Evolutionary conservation across 2,113 vertebrate species (phyloP).

Genomic region (Atherinomorus stipes): DNA sequence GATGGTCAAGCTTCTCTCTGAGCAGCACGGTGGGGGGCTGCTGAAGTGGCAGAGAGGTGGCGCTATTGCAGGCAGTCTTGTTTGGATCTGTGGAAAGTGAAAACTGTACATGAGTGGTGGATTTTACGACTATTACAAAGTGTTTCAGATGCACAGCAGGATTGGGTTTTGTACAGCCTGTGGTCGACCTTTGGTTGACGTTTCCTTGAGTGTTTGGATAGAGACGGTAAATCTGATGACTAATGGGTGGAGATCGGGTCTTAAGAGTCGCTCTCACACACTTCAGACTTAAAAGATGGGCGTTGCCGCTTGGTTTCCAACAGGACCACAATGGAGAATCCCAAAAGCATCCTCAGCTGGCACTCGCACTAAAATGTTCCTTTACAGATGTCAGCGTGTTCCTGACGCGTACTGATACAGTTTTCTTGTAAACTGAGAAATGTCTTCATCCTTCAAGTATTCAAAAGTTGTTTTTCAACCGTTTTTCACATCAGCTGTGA

Average conservation of each 20-base stretch:
- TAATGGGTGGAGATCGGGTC: conserved; percentile 9
- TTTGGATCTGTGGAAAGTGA: conserved; percentile 2
- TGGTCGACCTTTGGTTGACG: conserved; percentile 58
- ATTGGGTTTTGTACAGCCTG: conserved; percentile 2
- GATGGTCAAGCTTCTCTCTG: conserved; percentile 10
- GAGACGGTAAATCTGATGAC: background rate
- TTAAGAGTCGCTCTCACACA: background rate
- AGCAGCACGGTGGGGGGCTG: conserved; percentile 16
- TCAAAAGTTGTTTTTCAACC: conserved; percentile 9
- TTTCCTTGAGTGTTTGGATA: conserved; percentile 42
- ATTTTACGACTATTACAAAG: background rate
- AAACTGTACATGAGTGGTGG: background rate
- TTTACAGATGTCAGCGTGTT: background rate
- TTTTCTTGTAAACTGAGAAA: background rate
- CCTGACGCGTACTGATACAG: background rate
- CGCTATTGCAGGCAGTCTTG: background rate
- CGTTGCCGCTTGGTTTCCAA: conserved; percentile 1
- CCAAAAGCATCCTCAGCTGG: conserved; percentile 1
- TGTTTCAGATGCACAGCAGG: background rate
- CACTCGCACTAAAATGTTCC: conserved; percentile 11
- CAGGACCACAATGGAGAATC: background rate
- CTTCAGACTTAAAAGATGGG: no score
- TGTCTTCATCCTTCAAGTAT: conserved; percentile 22
- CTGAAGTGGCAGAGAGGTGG: conserved; percentile 2
- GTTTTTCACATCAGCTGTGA: background rate